Base-by-base conservation (phyloP, 2,797 vertebrate genomes). In the Bovichtus variegatus region DNA sequence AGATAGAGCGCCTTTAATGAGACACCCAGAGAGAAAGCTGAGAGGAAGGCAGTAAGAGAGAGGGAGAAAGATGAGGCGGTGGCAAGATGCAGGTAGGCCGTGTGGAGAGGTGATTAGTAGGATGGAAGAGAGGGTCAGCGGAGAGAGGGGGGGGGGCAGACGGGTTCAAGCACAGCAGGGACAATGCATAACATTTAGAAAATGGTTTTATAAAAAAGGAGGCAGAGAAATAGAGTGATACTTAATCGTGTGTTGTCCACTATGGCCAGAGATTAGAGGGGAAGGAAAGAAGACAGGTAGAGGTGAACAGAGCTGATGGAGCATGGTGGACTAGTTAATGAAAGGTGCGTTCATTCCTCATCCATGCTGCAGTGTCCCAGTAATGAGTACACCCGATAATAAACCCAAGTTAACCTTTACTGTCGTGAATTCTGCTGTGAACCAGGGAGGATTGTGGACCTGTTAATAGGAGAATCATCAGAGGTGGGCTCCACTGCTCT, bases 1-100 rank as follows among this genome's bases (percentile, higher is more conserved):
- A 95, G 92, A 92, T 92, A 87, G 91, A 94, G 86, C 88, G 86
- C 90, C 87, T 94, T 92, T 94, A 96, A 95, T 95, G 93, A 95
- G 94, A 93, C 90, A 88, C 92, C 91, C 89, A 81, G 90, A 92
- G 92, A 93, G 91, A 81, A 78, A 71, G 81, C 68, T 18, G 79
- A 68, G 82, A 82, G 82, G 64, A 75, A 81, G 86, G 67, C 66
- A 41, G 79, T 27, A 65, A 70, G 85, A 49, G 71, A 64, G 86
- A 72, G 53, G 61, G 55, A 80, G 90, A 92, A 84, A 87, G 89
- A 91, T 86, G 89, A 87, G 86, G 79, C 36, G 50, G 64, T 63
- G 83, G 71, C 61, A 15, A 65, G 83, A 83, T 76, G 64, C 85
- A 89, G 92, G 89, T 88, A 87, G 85, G 74, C 81, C 49, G 6